These are phyloP conservation scores for Nesoenas mayeri DNA, from an alignment of 2,113 vertebrate species.

Conservation along the genomic window DNA sequence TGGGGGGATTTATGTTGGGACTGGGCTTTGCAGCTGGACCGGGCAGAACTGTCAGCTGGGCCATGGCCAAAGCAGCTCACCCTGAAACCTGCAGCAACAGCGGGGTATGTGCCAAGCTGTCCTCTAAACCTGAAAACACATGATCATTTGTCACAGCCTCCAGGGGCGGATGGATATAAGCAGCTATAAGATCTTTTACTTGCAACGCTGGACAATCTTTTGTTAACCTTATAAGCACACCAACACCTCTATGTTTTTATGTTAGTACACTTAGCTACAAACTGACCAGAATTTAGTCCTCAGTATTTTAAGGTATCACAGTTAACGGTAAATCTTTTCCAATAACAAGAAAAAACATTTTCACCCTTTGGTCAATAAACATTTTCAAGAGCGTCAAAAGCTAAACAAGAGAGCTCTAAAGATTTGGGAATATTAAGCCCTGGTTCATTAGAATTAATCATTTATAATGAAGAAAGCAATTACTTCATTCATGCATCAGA, in stretches of 20 bases:
- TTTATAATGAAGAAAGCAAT: not conserved
- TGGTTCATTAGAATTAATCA: conserved; percentile 15
- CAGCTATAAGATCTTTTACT: not conserved
- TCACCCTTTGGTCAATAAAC: not conserved
- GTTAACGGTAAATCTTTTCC: not conserved
- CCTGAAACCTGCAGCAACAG: not conserved
- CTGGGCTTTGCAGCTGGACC: not conserved
- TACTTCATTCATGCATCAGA: not conserved
- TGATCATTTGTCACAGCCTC: not conserved
- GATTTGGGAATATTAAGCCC: not conserved
- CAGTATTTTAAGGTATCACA: not conserved
- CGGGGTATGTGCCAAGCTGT: not conserved
- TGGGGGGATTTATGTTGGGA: fast-evolving
- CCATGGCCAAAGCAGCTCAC: not conserved
- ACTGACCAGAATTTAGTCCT: not conserved
- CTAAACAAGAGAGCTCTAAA: not conserved
- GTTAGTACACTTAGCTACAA: not conserved
- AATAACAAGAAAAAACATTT: not conserved
- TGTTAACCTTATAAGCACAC: not conserved
- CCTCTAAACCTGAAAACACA: not conserved
- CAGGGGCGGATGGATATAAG: not conserved
- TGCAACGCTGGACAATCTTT: not conserved
- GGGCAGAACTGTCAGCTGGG: not conserved
- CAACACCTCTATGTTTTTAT: not conserved
- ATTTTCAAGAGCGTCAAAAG: not conserved